Conservation (phyloP, 2,797 vertebrate species). For the Prionace glauca region DNA sequence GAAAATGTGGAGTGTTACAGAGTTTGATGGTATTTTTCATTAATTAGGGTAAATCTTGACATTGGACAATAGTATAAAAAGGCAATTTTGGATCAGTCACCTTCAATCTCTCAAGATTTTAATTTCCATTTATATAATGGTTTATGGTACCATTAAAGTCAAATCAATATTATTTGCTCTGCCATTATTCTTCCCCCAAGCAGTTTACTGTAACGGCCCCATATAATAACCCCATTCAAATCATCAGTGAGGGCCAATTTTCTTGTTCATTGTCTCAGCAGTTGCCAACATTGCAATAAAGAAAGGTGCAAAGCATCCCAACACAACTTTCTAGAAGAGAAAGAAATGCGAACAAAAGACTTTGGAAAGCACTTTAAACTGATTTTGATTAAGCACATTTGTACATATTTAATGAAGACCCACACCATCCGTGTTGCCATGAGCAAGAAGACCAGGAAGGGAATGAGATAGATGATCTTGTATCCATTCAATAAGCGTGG, state of each 20-base stretch:
- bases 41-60: not conserved
- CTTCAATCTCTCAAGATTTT: not conserved
- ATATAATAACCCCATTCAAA: not conserved
- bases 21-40: not conserved
- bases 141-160: not conserved
- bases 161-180: not conserved
- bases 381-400: not conserved
- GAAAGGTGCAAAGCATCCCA: not conserved
- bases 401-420: not conserved
- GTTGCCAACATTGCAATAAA: not conserved
- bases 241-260: not conserved
- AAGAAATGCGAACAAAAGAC: not conserved
- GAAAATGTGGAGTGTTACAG: not conserved
- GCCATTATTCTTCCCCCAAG: not conserved
- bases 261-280: too few species aligned
- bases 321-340: not conserved
- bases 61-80: not conserved
- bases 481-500: not conserved
- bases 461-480: not conserved
- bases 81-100: not conserved
- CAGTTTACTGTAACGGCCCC: not conserved
- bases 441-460: not conserved
- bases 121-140: not conserved
- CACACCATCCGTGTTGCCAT: not conserved
- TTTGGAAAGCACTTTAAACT: not conserved